Evolutionary conservation across 2,888 invertebrate species (phyloP).

Genomic region (Dusona sp.): DNA sequence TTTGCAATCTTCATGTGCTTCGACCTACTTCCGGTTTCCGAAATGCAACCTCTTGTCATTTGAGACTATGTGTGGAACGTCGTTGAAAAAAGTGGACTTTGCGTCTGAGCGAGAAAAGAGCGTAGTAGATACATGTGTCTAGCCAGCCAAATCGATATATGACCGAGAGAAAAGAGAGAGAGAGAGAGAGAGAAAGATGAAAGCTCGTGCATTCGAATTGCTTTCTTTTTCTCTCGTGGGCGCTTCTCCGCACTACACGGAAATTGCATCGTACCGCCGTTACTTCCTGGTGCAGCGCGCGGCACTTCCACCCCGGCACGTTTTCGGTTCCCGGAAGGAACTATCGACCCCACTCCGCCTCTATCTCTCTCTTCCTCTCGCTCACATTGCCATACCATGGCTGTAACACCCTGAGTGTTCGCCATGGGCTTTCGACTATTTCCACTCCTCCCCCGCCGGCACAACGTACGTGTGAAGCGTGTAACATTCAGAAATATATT

Average conservation of each 20-base stretch:
- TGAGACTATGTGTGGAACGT: not conserved
- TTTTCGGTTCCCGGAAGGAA: constrained; percentile 59
- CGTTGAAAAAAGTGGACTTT: constrained; percentile 27
- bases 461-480: constrained; percentile 49
- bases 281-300: constrained; percentile 60
- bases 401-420: constrained; percentile 24
- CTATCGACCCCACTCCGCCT: constrained; percentile 35
- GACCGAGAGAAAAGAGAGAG: constrained; percentile 20
- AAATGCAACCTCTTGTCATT: not conserved
- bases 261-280: constrained; percentile 66
- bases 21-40: not conserved
- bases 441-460: constrained; percentile 29
- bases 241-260: constrained; percentile 57
- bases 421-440: constrained; percentile 38
- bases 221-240: constrained; percentile 33
- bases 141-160: constrained; percentile 60
- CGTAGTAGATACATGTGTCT: constrained; percentile 50
- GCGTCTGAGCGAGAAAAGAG: constrained; percentile 34
- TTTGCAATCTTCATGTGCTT: not conserved
- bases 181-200: constrained; percentile 36
- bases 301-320: constrained; percentile 57
- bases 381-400: not conserved
- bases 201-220: constrained; percentile 55
- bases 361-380: constrained; percentile 6
- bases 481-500: constrained; percentile 54